A percentile compares a stretch with the other conserved stretches of the same genome.
Conservation (phyloP, 2,888 invertebrate species). For the Athalia cordata region DNA sequence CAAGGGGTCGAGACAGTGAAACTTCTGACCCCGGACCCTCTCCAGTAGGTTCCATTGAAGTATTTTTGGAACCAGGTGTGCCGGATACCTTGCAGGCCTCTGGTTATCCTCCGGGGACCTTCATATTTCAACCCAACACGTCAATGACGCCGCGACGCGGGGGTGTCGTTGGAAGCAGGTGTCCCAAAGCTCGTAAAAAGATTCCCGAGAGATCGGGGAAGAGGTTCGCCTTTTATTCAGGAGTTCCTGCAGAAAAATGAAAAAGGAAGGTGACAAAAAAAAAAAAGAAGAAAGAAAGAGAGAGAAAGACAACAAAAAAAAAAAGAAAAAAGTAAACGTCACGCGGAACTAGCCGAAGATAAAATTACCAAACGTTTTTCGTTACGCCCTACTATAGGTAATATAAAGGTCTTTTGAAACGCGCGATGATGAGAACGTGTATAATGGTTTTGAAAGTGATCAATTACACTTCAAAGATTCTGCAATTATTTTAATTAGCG, state of each 20-base stretch:
- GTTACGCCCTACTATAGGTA: neutral
- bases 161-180: conserved; percentile 60
- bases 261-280: neutral
- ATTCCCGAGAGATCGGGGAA: conserved; percentile 32
- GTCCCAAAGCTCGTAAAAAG: conserved; percentile 53
- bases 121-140: conserved; percentile 62
- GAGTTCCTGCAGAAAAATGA: conserved; percentile 8
- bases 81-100: conserved; percentile 36
- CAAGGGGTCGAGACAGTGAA: conserved; percentile 21
- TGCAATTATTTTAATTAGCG: too few species aligned
- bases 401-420: too few species aligned
- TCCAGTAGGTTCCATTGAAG: conserved; percentile 33
- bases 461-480: too few species aligned
- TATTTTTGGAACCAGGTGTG: conserved; percentile 42
- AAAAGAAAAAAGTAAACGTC: neutral
- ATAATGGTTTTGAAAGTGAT: too few species aligned
- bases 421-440: too few species aligned
- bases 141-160: conserved; percentile 59
- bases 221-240: neutral
- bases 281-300: neutral
- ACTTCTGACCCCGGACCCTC: conserved; percentile 34
- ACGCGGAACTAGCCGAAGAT: conserved; percentile 14
- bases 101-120: conserved; percentile 56
- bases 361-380: conserved; percentile 8
- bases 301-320: too few species aligned